phyloP scores from a whole-genome alignment of 2,113 vertebrate species.

The Circaetus gallicus region DNA sequence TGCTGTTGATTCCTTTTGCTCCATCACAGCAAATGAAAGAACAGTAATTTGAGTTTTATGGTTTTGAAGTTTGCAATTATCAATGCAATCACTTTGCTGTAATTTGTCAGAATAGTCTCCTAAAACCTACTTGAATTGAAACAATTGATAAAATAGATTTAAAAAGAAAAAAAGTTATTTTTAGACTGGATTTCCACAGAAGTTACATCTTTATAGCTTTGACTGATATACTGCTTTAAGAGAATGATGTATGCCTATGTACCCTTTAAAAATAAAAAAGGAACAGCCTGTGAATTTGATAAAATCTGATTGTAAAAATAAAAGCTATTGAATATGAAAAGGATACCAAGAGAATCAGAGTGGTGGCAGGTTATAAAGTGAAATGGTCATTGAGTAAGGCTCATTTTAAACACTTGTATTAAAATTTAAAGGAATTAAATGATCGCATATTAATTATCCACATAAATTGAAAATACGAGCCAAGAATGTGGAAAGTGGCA shows the following conservation, averaged over 20 bases:
- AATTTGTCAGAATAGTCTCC: background rate
- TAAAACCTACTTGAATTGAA: background rate
- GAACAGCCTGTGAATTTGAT: background rate
- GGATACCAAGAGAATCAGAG: background rate
- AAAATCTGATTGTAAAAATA: background rate
- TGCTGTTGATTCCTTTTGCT: background rate
- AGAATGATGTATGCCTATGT: background rate
- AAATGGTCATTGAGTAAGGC: background rate
- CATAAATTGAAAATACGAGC: background rate
- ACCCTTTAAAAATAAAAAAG: background rate
- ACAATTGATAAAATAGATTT: background rate
- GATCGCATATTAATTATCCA: background rate
- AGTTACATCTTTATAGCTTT: background rate
- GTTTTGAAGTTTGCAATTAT: background rate
- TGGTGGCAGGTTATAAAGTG: background rate
- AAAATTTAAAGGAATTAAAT: slow-evolving; percentile 25
- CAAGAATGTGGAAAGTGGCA: background rate
- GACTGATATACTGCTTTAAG: background rate
- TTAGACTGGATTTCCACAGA: background rate
- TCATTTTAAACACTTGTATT: slow-evolving; percentile 16
- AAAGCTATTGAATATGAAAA: background rate
- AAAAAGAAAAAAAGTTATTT: background rate
- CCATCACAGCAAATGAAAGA: background rate
- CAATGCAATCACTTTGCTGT: background rate
- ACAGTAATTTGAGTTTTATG: background rate